Conservation (phyloP, 2,113 vertebrate species). For the Phaethornis superciliosus region DNA sequence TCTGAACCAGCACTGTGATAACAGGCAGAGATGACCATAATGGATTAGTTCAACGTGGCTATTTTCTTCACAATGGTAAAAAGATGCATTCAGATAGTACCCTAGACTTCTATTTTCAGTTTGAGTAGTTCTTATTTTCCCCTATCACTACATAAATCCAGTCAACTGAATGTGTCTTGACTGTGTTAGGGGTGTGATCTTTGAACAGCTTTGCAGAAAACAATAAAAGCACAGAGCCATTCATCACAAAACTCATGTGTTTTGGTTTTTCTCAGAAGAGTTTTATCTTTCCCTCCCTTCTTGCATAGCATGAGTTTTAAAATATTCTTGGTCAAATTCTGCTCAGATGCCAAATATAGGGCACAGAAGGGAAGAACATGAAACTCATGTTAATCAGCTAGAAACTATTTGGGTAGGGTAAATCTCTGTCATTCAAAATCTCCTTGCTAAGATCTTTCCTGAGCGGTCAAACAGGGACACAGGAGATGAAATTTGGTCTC, state of each 20-base stretch:
- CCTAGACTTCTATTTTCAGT: slow-evolving; percentile 13
- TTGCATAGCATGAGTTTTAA: background rate
- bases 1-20: slow-evolving; percentile 58
- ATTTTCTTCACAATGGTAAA: slow-evolving; percentile 28
- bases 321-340: background rate
- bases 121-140: background rate
- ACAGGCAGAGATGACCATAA: slow-evolving; percentile 58
- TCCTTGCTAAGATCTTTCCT: background rate
- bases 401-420: background rate
- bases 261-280: background rate
- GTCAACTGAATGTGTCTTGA: background rate
- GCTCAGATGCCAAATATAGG: background rate
- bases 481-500: background rate
- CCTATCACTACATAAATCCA: background rate
- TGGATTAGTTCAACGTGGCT: background rate
- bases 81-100: slow-evolving; percentile 43
- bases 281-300: background rate
- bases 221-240: background rate
- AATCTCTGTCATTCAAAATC: background rate
- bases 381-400: background rate
- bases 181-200: background rate
- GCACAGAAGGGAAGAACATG: background rate
- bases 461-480: background rate
- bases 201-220: background rate
- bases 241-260: background rate